Evolutionary conservation across 2,888 invertebrate species (phyloP).

Genomic region (Cenopis cana): DNA sequence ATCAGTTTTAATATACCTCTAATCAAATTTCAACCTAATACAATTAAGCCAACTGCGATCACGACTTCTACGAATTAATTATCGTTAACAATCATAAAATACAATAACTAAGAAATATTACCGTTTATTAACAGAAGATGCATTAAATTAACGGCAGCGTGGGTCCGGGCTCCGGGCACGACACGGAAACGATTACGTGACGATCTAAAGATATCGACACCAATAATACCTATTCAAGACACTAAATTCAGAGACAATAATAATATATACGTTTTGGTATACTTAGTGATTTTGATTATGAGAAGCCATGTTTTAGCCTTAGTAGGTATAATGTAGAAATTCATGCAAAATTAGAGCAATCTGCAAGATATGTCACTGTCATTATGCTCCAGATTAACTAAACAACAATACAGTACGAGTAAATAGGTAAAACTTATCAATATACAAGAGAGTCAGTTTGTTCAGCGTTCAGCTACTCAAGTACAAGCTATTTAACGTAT

Average conservation of each 20-base stretch:
- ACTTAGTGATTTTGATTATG: too few relatives aligned
- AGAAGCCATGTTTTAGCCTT: too few relatives aligned
- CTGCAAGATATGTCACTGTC: background rate
- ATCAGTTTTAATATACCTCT: slow-evolving; percentile 19
- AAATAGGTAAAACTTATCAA: too few relatives aligned
- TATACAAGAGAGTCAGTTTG: background rate
- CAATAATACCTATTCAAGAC: background rate
- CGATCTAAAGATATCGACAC: background rate
- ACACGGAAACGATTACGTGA: background rate
- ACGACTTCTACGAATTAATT: slow-evolving; percentile 34
- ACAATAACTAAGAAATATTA: slow-evolving; percentile 30
- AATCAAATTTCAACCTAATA: slow-evolving; percentile 27
- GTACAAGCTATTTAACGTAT: background rate
- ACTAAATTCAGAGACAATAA: background rate
- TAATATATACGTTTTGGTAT: too few relatives aligned
- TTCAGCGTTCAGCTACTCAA: background rate
- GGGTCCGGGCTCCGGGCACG: slow-evolving; percentile 6
- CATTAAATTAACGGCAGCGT: slow-evolving; percentile 28
- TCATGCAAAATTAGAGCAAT: too few relatives aligned
- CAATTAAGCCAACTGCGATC: slow-evolving; percentile 20
- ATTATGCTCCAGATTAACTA: background rate
- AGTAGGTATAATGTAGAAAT: too few relatives aligned
- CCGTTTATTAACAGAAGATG: slow-evolving; percentile 30
- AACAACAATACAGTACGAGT: too few relatives aligned
- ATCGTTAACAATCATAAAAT: slow-evolving; percentile 28